Evolutionary conservation across 2,888 invertebrate genomes (phyloP).

Genomic region (Heteropelma amictum): DNA sequence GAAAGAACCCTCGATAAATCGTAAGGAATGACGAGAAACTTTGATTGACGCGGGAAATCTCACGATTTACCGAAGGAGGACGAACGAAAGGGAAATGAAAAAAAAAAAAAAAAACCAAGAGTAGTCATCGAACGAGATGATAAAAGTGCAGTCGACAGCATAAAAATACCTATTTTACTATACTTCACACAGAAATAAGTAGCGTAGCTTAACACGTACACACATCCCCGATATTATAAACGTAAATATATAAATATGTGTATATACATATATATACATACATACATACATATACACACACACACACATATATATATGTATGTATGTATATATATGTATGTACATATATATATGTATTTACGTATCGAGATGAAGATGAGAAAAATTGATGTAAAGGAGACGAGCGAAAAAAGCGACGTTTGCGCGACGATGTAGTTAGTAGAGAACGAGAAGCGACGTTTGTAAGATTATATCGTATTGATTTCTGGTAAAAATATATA

Average conservation of each 20-base stretch:
- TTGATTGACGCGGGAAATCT: slow-evolving; percentile 28
- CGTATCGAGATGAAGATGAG: slow-evolving; percentile 39
- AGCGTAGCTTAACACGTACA: slow-evolving; percentile 42
- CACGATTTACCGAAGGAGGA: slow-evolving; percentile 10
- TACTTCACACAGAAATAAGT: slow-evolving; percentile 57
- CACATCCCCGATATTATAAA: not conserved
- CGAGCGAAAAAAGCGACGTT: slow-evolving; percentile 26
- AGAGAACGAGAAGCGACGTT: slow-evolving; percentile 48
- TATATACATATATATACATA: not conserved
- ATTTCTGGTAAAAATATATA: slow-evolving; percentile 66
- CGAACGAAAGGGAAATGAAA: not conserved
- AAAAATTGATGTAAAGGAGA: slow-evolving; percentile 56
- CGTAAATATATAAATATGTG: not conserved
- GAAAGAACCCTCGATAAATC: too few relatives aligned
- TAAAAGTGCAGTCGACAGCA: slow-evolving; percentile 51
- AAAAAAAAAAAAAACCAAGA: not conserved
- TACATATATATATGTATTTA: not conserved
- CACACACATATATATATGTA: not conserved
- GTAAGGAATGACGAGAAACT: slow-evolving; percentile 2
- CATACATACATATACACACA: not conserved
- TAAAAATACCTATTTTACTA: slow-evolving; percentile 62
- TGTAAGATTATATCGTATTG: slow-evolving; percentile 70
- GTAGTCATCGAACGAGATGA: slow-evolving; percentile 1
- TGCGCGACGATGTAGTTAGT: slow-evolving; percentile 48
- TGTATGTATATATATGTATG: not conserved